A percentile compares a stretch with the other conserved stretches of the same genome.
These are phyloP conservation scores for Adelosebastes latens DNA, from an alignment of 2,797 vertebrate species.

Conservation along the genomic window DNA sequence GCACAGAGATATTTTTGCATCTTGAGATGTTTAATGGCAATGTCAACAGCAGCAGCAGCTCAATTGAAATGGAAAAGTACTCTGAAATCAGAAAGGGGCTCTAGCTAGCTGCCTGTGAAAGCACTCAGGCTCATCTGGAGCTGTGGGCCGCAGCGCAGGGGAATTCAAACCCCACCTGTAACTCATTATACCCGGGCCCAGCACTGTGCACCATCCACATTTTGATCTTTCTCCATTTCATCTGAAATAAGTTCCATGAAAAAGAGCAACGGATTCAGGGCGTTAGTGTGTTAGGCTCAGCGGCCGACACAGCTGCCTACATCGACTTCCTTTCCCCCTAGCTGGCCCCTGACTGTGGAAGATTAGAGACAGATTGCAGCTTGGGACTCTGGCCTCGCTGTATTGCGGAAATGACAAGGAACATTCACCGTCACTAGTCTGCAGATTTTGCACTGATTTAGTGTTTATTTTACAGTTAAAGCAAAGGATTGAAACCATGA, in stretches of 20 bases:
- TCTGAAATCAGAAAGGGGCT: constrained; percentile 65
- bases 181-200: constrained; percentile 76
- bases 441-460: constrained; percentile 52
- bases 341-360: constrained; percentile 61
- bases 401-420: constrained; percentile 68
- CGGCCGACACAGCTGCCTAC: constrained; percentile 67
- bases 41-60: constrained; percentile 64
- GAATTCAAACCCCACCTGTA: constrained; percentile 77
- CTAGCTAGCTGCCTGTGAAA: constrained; percentile 63
- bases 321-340: constrained; percentile 61
- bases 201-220: constrained; percentile 69
- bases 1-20: constrained; percentile 51
- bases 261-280: constrained; percentile 64
- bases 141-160: constrained; percentile 49
- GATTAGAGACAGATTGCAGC: constrained; percentile 80
- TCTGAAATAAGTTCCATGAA: constrained; percentile 73
- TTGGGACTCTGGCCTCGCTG: constrained; percentile 52
- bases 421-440: constrained; percentile 52
- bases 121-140: constrained; percentile 75
- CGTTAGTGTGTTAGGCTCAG: constrained; percentile 64
- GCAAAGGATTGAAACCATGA: constrained; percentile 33
- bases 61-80: constrained; percentile 73
- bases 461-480: constrained; percentile 64
- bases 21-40: constrained; percentile 65
- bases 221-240: constrained; percentile 76